phyloP scores from a whole-genome alignment of 2,797 vertebrate species.

The Otolemur crassicaudatus region DNA sequence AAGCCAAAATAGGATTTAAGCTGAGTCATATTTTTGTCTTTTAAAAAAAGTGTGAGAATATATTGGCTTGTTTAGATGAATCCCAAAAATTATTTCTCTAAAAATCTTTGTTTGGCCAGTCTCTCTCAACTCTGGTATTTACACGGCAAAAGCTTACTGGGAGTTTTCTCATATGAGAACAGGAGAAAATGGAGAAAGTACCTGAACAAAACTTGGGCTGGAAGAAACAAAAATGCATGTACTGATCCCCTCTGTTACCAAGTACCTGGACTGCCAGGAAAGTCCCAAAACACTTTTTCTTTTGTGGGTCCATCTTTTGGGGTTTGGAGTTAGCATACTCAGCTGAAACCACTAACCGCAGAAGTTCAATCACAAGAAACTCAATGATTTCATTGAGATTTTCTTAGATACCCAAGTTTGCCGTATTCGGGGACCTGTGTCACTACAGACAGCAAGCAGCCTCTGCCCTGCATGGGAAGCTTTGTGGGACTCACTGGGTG shows the following conservation, averaged over 20 bases:
- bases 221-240: background rate
- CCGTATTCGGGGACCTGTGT: background rate
- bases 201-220: background rate
- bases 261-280: background rate
- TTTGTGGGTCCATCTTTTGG: background rate
- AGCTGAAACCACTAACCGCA: background rate
- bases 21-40: constrained; percentile 65
- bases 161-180: background rate
- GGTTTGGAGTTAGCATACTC: background rate
- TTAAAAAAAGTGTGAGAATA: constrained; percentile 40
- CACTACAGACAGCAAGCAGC: background rate
- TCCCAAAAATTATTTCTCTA: constrained; percentile 52
- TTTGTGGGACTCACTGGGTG: background rate
- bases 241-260: background rate
- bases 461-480: background rate
- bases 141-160: background rate
- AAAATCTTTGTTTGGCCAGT: background rate
- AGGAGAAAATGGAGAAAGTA: background rate
- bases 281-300: background rate
- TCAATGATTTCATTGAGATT: background rate
- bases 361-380: background rate
- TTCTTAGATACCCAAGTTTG: background rate
- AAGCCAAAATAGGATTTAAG: constrained; percentile 70
- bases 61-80: constrained; percentile 54
- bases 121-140: constrained; percentile 29